Percentiles rank a stretch among this genome's conserved stretches.
phyloP scores from a whole-genome alignment of 2,797 vertebrate genomes.

The Hemibagrus guttatus region DNA sequence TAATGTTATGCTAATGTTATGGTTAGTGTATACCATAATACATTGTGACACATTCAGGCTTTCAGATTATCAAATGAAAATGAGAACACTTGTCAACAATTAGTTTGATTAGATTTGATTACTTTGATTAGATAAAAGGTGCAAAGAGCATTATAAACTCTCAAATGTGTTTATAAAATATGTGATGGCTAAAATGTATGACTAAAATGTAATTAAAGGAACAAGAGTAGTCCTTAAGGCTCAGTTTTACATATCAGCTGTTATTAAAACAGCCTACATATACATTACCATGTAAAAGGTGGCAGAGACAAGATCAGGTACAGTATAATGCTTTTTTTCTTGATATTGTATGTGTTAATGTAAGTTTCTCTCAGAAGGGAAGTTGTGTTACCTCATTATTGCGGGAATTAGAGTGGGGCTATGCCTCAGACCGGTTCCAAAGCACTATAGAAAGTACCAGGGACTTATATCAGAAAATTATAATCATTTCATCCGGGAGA shows the following conservation, averaged over 20 bases:
- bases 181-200: too few species aligned
- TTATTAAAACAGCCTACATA: background rate
- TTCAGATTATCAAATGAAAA: background rate
- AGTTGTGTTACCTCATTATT: background rate
- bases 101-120: too few species aligned
- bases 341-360: background rate
- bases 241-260: background rate
- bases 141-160: background rate
- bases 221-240: background rate
- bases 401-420: background rate
- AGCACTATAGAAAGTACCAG: background rate
- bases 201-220: background rate
- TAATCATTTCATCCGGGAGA: background rate
- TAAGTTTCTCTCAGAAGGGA: background rate
- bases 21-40: background rate
- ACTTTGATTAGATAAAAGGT: background rate
- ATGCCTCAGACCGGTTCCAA: background rate
- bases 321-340: background rate
- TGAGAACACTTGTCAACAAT: background rate
- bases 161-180: too few species aligned
- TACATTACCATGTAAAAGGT: background rate
- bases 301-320: background rate
- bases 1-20: too few species aligned
- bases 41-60: background rate
- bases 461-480: background rate